Evolutionary conservation across 2,113 vertebrate species (phyloP).

Genomic region (Microtus oregoni): DNA sequence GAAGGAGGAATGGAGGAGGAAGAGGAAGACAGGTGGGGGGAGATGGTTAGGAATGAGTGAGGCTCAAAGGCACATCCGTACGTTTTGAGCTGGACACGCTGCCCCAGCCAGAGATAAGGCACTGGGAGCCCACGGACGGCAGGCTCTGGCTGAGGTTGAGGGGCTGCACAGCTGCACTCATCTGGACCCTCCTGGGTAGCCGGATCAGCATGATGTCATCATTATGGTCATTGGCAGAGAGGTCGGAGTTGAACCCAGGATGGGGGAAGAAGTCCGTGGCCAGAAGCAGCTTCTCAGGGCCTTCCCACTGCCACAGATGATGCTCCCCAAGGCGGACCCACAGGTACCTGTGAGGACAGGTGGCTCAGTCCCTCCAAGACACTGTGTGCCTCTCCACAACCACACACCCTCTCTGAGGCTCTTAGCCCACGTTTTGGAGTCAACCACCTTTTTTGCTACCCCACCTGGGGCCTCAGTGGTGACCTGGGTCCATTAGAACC

Average conservation of each 20-base stretch:
- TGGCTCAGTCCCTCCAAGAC: too few species aligned
- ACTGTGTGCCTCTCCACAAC: not conserved
- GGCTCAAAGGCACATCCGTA: not conserved
- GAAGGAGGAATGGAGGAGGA: not conserved
- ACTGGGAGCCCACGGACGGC: slow-evolving; percentile 84
- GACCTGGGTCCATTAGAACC: slow-evolving; percentile 44
- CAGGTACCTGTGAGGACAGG: slow-evolving; percentile 65
- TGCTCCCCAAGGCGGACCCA: slow-evolving; percentile 85
- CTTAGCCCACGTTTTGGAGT: not conserved
- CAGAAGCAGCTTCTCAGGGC: slow-evolving; percentile 78
- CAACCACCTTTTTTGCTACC: not conserved
- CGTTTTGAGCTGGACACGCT: slow-evolving; percentile 85
- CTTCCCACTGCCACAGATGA: slow-evolving; percentile 79
- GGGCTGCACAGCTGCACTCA: slow-evolving; percentile 85
- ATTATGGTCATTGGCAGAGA: slow-evolving; percentile 83
- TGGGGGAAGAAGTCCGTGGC: slow-evolving; percentile 80
- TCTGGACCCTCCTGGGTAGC: slow-evolving; percentile 84
- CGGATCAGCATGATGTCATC: slow-evolving; percentile 92
- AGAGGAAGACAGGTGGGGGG: too few species aligned
- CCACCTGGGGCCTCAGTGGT: not conserved
- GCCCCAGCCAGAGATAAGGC: slow-evolving; percentile 90
- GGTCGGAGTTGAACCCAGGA: slow-evolving; percentile 80
- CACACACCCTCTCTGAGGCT: not conserved
- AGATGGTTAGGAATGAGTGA: not conserved
- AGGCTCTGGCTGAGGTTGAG: slow-evolving; percentile 88